phyloP scores from a whole-genome alignment of 2,113 vertebrate species.

The Erinaceus europaeus region DNA sequence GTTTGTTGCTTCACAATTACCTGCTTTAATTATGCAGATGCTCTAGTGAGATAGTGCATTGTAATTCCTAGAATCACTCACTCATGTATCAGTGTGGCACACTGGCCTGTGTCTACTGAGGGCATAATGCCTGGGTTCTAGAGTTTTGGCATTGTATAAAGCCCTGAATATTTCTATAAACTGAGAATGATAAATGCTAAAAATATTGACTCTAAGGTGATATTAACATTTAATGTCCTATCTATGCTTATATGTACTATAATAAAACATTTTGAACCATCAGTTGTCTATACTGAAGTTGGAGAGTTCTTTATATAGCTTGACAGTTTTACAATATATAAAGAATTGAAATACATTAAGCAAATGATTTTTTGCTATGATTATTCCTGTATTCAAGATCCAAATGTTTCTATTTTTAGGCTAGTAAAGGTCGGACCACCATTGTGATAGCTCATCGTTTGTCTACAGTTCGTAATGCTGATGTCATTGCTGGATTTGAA shows the following conservation, averaged over 20 bases:
- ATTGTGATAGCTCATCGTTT: constrained; percentile 94
- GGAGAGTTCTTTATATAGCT: background rate
- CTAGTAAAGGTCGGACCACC: constrained; percentile 92
- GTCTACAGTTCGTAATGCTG: constrained; percentile 95
- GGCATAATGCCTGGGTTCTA: background rate
- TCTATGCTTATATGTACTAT: no score
- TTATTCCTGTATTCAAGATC: background rate
- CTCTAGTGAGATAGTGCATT: no score
- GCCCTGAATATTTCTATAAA: background rate
- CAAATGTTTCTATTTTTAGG: constrained; percentile 79
- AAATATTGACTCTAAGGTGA: background rate
- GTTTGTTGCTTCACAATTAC: no score
- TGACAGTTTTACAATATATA: background rate
- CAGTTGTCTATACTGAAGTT: no score
- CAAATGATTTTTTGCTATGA: background rate
- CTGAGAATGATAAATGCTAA: background rate
- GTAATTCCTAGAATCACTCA: no score
- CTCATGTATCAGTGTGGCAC: no score
- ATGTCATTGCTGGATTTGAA: constrained; percentile 92
- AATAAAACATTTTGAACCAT: no score
- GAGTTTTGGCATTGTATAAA: background rate
- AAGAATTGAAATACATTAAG: background rate
- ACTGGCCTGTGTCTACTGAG: background rate
- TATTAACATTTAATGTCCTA: no score
- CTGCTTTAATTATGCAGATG: no score